Evolutionary conservation across 92 coral and sea anemone genomes (phyloP), one percentile per base, ranked within the genome.

Genomic region (Ricordea florida): DNA sequence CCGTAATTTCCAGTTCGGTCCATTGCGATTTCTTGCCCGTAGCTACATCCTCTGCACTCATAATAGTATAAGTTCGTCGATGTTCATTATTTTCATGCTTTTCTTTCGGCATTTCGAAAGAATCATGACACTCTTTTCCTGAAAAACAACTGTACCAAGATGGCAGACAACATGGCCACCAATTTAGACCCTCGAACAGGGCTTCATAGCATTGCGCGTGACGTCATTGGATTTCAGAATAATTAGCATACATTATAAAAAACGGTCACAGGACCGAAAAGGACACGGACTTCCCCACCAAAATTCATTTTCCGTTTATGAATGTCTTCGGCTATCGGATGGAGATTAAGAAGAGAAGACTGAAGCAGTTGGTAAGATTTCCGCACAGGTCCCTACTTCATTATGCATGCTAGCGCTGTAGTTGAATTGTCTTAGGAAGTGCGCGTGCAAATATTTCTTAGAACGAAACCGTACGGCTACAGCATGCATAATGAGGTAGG

Each of bases 1-100:
- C 97, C 83, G 93, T 92, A 71, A 96, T 87, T 90, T 96, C 99
- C 84, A 96, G 88, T 80, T 93, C 99, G 51, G 94, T 96, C 99
- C 99, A 96, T 29, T 72, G 63, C 55, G 99, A 89, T 77, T 96
- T 92, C 79, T 86, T 87, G 28, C 93, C 96, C 32, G 87, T 92
- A 31, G 97, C 99, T 81, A 66, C 92, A 79, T 96, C 97, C 76
- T 86, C 99, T 22, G 92, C 70, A 79, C 91, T 89, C 90, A 89
- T 93, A 43, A 92, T 79, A 42, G 94, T 77, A 82, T 89, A 93
- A 64, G 75, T 83, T 87, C 99, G 89, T 57, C 97, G 93, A 68
- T 84, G 86, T 35, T 93, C 99, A 87, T 92, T 94, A 58, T 94
- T 96, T 83, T 92, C 99, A 86, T 84, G 92, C 97, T 91, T 91